phyloP scores from a whole-genome alignment of 2,113 vertebrate genomes.

The Cheirogaleus medius region DNA sequence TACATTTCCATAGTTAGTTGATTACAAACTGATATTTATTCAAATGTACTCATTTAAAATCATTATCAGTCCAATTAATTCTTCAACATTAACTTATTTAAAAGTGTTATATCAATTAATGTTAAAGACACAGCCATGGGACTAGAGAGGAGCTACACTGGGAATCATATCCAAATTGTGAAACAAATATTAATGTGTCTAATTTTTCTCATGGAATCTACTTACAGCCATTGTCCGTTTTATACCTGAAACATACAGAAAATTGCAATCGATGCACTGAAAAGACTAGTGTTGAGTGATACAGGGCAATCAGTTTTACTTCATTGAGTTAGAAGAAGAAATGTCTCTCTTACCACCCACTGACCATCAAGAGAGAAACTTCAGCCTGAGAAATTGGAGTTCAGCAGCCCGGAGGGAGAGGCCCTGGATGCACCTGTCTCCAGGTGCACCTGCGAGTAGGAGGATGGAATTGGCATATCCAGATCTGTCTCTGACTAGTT shows the following conservation, averaged over 20 bases:
- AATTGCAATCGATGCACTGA: background rate
- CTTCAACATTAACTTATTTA: background rate
- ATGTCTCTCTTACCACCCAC: background rate
- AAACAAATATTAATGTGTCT: background rate
- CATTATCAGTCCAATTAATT: background rate
- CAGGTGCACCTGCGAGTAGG: fast-evolving
- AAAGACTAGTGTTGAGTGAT: background rate
- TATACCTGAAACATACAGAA: background rate
- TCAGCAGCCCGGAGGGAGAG: background rate
- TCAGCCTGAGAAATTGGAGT: background rate
- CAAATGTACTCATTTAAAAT: background rate
- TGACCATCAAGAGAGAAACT: background rate
- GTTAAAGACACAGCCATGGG: background rate
- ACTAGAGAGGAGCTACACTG: background rate
- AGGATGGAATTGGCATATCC: fast-evolving
- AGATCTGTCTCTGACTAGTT: background rate
- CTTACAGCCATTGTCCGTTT: background rate
- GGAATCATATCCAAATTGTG: background rate
- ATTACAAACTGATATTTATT: background rate
- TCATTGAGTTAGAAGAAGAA: background rate
- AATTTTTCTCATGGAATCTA: background rate
- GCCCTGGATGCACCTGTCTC: fast-evolving
- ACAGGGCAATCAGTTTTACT: background rate
- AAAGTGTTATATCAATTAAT: background rate
- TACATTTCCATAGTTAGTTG: background rate